A percentile compares a stretch with the other conserved stretches of the same genome.
These are phyloP conservation scores for Bimastos eiseni DNA, from an alignment of 2,888 invertebrate genomes.

Conservation along the genomic window DNA sequence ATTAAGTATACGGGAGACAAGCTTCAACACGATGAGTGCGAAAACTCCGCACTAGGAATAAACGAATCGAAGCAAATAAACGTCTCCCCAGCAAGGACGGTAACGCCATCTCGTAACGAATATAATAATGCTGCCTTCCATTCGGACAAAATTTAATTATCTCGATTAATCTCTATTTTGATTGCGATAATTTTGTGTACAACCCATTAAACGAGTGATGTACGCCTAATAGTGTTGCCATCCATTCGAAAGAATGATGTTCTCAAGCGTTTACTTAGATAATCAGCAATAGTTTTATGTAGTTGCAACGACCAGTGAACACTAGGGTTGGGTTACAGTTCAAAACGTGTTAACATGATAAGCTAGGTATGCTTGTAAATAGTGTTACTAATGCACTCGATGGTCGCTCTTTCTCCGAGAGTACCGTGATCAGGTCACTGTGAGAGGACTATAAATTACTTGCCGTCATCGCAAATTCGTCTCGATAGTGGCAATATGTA, in stretches of 20 bases:
- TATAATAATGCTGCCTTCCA: slow-evolving; percentile 7
- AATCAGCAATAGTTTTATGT: not conserved
- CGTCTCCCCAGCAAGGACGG: not conserved
- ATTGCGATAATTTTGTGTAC: not conserved
- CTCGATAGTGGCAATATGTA: not conserved
- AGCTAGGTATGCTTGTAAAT: not conserved
- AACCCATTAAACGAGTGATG: not conserved
- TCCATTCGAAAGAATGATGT: not conserved
- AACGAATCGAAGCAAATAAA: not conserved
- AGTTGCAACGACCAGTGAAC: not conserved
- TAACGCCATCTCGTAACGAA: not conserved
- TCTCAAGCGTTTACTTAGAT: not conserved
- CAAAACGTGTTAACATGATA: not conserved
- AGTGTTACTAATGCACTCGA: not conserved
- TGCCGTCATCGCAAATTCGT: not conserved
- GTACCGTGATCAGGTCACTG: not conserved
- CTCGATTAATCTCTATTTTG: not conserved
- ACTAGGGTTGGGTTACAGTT: not conserved
- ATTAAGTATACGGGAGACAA: not conserved
- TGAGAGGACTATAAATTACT: not conserved
- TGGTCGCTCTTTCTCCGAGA: not conserved
- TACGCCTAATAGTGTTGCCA: not conserved
- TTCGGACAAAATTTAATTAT: not conserved
- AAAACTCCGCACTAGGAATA: not conserved
- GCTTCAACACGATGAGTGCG: not conserved